phyloP scores from a whole-genome alignment of 2,888 invertebrate genomes.

The Leptopterna dolabrata region DNA sequence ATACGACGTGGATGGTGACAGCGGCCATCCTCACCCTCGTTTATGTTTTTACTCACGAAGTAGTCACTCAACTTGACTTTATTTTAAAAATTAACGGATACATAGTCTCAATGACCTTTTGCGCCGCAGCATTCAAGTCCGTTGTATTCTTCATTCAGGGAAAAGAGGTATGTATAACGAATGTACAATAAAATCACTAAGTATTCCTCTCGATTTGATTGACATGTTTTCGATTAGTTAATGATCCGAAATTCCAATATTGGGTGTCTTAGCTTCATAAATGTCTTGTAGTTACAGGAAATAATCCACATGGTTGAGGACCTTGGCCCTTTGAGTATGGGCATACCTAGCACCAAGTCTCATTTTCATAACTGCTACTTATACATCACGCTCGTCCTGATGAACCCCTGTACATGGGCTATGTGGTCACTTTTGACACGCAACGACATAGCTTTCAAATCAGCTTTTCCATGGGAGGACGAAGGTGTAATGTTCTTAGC shows the following conservation, averaged over 20 bases:
- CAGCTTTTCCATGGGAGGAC: neutral
- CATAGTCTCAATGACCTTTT: slow-evolving; percentile 46
- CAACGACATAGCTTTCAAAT: slow-evolving; percentile 8
- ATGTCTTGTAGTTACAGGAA: slow-evolving; percentile 4
- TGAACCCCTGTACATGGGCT: slow-evolving; percentile 22
- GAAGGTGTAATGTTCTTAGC: neutral
- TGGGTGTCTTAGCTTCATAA: no score
- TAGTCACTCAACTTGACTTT: neutral
- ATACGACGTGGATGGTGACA: neutral
- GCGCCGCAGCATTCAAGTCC: slow-evolving; percentile 18
- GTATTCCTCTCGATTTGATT: no score
- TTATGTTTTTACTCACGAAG: neutral
- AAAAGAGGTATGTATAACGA: neutral
- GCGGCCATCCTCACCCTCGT: neutral
- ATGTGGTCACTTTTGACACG: neutral
- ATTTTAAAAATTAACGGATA: slow-evolving; percentile 27
- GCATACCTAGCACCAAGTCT: neutral
- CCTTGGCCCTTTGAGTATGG: neutral
- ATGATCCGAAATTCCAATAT: no score
- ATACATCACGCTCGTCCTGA: neutral
- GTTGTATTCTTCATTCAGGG: neutral
- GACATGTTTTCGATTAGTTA: no score
- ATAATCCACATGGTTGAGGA: neutral
- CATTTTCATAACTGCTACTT: neutral
- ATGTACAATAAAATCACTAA: no score